phyloP scores from a whole-genome alignment of 2,113 vertebrate species.

The Phodopus roborovskii region DNA sequence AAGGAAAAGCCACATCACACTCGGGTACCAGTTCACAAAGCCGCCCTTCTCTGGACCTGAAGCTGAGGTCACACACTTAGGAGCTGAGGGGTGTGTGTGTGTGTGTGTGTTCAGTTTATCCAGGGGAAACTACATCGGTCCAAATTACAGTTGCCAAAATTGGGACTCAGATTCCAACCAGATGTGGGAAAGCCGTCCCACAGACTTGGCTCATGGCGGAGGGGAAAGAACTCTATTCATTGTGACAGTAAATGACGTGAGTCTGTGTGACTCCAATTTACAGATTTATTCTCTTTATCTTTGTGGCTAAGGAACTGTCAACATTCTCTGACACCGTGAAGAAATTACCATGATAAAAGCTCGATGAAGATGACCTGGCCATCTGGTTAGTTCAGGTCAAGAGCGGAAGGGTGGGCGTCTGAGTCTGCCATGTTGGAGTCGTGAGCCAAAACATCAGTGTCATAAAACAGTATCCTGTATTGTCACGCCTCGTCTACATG shows the following conservation, averaged over 20 bases:
- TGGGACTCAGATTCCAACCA: background rate
- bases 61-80: background rate
- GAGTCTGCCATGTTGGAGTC: background rate
- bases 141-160: background rate
- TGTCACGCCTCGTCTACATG: fast-evolving
- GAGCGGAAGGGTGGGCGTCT: background rate
- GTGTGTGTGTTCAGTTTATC: background rate
- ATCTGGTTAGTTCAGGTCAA: background rate
- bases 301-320: background rate
- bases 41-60: background rate
- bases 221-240: background rate
- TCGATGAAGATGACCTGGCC: background rate
- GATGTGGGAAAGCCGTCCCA: background rate
- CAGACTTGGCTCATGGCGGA: background rate
- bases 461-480: background rate
- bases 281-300: background rate
- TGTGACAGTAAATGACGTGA: background rate
- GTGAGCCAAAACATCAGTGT: background rate
- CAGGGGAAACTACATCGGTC: background rate
- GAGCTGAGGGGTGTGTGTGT: background rate
- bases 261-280: background rate
- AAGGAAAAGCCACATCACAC: background rate
- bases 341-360: background rate
- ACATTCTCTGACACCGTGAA: background rate
- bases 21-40: background rate